Evolutionary conservation across 2,113 vertebrate genomes (phyloP).

Genomic region (Halcyon senegalensis): DNA sequence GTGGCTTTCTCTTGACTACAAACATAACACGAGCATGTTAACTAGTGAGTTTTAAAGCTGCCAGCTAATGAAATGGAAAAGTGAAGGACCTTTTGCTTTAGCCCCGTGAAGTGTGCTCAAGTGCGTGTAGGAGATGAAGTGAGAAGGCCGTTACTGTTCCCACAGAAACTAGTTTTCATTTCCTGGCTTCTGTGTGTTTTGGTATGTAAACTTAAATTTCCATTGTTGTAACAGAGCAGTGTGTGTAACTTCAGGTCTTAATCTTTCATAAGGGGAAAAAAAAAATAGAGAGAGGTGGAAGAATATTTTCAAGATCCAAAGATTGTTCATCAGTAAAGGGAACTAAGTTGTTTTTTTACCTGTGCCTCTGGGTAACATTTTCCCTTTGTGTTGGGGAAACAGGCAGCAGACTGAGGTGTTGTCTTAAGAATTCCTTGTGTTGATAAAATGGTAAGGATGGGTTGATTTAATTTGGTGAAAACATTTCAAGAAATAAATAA

Average conservation of each 20-base stretch:
- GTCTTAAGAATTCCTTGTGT: not conserved
- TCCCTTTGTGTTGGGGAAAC: not conserved
- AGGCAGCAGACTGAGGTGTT: not conserved
- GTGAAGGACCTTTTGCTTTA: not conserved
- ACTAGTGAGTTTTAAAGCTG: not conserved
- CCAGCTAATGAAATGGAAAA: not conserved
- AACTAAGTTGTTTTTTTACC: not conserved
- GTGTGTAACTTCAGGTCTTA: not conserved
- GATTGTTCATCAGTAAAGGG: not conserved
- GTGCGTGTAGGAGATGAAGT: not conserved
- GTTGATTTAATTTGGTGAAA: not conserved
- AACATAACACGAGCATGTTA: fast-evolving
- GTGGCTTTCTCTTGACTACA: not conserved
- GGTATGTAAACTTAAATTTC: not conserved
- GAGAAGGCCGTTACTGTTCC: not conserved
- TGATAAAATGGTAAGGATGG: not conserved
- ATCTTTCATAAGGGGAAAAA: not conserved
- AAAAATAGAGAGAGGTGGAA: not conserved
- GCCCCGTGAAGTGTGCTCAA: not conserved
- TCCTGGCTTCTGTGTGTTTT: not conserved
- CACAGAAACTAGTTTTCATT: not conserved
- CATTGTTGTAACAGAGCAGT: not conserved
- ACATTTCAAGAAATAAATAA: not conserved
- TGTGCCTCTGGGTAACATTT: not conserved
- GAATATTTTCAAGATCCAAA: not conserved